Evolutionary conservation across 37 sponge, comb jelly and placozoan genomes (phyloP).

Genomic region (Halisarca cf. caerulea): DNA sequence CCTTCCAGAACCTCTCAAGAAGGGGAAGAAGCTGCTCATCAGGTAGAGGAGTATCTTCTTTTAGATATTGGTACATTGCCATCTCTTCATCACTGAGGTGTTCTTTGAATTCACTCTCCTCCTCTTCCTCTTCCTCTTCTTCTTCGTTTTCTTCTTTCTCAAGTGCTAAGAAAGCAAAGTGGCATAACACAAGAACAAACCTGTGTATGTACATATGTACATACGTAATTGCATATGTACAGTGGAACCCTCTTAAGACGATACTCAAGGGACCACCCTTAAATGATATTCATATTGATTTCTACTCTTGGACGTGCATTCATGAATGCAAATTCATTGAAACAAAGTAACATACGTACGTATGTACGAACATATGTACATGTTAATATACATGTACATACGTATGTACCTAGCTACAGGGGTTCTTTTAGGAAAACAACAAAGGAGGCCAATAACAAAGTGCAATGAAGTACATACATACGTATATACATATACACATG

Average conservation of each 20-base stretch:
- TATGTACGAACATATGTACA: not conserved
- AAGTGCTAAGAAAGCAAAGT: slow-evolving; percentile 34
- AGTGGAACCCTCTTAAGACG: not conserved
- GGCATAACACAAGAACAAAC: too few species aligned
- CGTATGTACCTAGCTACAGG: too few species aligned
- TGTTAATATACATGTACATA: too few species aligned
- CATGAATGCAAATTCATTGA: too few species aligned
- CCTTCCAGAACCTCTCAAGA: slow-evolving; percentile 71
- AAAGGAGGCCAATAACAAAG: too few species aligned
- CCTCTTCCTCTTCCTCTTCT: slow-evolving; percentile 59
- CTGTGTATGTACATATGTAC: too few species aligned
- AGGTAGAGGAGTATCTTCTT: slow-evolving; percentile 72
- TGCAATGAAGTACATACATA: not conserved
- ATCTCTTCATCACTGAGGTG: slow-evolving; percentile 71
- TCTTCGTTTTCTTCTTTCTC: slow-evolving; percentile 57
- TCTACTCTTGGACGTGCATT: too few species aligned
- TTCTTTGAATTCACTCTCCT: slow-evolving; percentile 55
- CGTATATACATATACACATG: not conserved
- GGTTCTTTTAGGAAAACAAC: too few species aligned
- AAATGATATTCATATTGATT: too few species aligned
- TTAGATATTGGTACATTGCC: slow-evolving; percentile 64
- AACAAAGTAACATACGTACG: not conserved
- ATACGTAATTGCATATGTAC: not conserved
- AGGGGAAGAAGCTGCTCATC: slow-evolving; percentile 68
- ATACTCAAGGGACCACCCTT: too few species aligned